Evolutionary conservation across 35 echinoderm and acorn worm species (phyloP).

Genomic region (Stichopus chloronotus): DNA sequence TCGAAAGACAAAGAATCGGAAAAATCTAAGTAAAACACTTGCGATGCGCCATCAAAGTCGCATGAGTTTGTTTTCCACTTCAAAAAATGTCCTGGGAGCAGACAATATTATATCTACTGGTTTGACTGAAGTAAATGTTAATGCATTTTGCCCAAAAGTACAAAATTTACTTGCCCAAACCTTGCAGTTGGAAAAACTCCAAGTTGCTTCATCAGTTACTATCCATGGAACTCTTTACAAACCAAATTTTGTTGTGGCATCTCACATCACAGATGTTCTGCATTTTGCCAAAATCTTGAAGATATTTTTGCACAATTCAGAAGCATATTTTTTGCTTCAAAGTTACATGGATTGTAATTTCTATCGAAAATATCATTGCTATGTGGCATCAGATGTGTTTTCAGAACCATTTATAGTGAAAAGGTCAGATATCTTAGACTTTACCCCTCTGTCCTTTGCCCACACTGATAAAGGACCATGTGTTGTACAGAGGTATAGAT

Average conservation of each 20-base stretch:
- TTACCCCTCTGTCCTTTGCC: not conserved
- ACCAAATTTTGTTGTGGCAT: constrained; percentile 34
- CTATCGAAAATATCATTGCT: constrained; percentile 2
- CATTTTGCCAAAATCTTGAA: constrained; percentile 24
- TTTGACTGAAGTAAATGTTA: not conserved
- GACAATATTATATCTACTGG: constrained; percentile 43
- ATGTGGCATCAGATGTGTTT: constrained; percentile 35
- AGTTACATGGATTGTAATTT: constrained; percentile 22
- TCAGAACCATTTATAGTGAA: not conserved
- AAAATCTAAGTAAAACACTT: constrained; percentile 34
- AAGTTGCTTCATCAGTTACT: constrained; percentile 40
- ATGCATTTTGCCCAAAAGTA: constrained; percentile 13
- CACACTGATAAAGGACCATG: too few species aligned
- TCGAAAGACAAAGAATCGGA: constrained; percentile 38
- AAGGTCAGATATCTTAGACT: constrained; percentile 4
- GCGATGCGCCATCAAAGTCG: constrained; percentile 44
- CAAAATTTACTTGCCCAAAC: not conserved
- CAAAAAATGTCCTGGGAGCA: constrained; percentile 15
- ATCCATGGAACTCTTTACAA: constrained; percentile 39
- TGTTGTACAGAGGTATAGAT: constrained; percentile 24
- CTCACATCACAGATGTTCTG: constrained; percentile 30
- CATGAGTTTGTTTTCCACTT: constrained; percentile 34
- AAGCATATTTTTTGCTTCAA: constrained; percentile 24
- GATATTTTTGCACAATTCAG: constrained; percentile 37
- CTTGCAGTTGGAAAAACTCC: constrained; percentile 11